phyloP scores from a whole-genome alignment of 1,140 invertebrate genomes.

The Zaprionus tsacasi region DNA sequence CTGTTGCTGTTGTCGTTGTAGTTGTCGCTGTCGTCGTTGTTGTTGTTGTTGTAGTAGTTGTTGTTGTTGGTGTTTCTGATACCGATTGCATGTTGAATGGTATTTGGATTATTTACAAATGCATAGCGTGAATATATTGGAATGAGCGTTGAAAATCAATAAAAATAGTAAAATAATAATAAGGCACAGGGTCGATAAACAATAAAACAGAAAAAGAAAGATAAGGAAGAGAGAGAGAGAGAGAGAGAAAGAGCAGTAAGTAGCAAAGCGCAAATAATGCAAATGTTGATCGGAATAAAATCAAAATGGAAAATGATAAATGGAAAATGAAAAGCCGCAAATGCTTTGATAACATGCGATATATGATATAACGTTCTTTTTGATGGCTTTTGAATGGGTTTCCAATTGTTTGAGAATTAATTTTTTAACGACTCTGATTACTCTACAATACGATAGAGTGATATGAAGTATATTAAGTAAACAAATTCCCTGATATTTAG shows the following conservation, averaged over 20 bases:
- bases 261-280: slow-evolving; percentile 44
- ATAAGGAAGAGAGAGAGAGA: slow-evolving; percentile 33
- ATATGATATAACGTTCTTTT: background rate
- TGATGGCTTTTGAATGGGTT: slow-evolving; percentile 14
- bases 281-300: slow-evolving; percentile 16
- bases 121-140: slow-evolving; percentile 73
- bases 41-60: slow-evolving; percentile 61
- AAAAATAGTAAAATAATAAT: slow-evolving; percentile 44
- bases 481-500: background rate
- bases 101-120: slow-evolving; percentile 79
- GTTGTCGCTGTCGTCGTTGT: slow-evolving; percentile 51
- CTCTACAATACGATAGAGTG: background rate
- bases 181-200: slow-evolving; percentile 54
- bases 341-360: slow-evolving; percentile 34
- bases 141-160: slow-evolving; percentile 68
- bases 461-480: background rate
- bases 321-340: slow-evolving; percentile 33
- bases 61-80: slow-evolving; percentile 71
- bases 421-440: background rate
- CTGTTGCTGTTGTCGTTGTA: slow-evolving; percentile 41
- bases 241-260: slow-evolving; percentile 32
- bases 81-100: slow-evolving; percentile 75
- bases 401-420: slow-evolving; percentile 25
- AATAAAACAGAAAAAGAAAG: slow-evolving; percentile 37
- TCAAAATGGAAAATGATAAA: slow-evolving; percentile 32